These are phyloP conservation scores for Phallusia fumigata DNA, from an alignment of 23 tunicate species.

Conservation along the genomic window DNA sequence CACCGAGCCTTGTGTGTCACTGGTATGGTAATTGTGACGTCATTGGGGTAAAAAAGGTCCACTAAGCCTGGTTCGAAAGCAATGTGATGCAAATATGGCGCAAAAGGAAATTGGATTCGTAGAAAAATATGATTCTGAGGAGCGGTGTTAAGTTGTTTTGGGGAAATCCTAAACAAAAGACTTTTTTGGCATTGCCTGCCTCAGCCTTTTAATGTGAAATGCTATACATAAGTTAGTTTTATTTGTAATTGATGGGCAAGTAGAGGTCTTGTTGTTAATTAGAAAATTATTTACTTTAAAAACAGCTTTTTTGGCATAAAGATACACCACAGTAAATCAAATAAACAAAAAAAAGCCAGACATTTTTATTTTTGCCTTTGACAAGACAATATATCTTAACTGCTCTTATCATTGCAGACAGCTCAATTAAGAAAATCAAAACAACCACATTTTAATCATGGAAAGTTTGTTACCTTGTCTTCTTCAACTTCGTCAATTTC, in stretches of 20 bases:
- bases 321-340: too few species aligned
- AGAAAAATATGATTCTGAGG: not conserved
- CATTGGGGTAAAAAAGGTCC: not conserved
- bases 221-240: not conserved
- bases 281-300: not conserved
- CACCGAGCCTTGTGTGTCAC: not conserved
- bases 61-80: not conserved
- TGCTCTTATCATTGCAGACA: too few species aligned
- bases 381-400: too few species aligned
- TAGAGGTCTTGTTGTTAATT: not conserved
- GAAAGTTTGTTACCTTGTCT: too few species aligned
- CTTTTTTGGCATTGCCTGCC: not conserved
- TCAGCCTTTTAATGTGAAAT: not conserved
- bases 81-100: not conserved
- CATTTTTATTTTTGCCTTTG: too few species aligned
- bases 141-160: not conserved
- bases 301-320: too few species aligned
- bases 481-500: constrained; percentile 6
- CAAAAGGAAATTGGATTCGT: not conserved
- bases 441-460: not conserved
- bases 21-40: not conserved
- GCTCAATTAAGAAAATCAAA: too few species aligned
- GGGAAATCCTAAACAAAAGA: not conserved
- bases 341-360: too few species aligned
- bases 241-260: not conserved